These are phyloP conservation scores for Epizoanthus fatuus DNA, from an alignment of 92 coral and sea anemone genomes.

Conservation along the genomic window DNA sequence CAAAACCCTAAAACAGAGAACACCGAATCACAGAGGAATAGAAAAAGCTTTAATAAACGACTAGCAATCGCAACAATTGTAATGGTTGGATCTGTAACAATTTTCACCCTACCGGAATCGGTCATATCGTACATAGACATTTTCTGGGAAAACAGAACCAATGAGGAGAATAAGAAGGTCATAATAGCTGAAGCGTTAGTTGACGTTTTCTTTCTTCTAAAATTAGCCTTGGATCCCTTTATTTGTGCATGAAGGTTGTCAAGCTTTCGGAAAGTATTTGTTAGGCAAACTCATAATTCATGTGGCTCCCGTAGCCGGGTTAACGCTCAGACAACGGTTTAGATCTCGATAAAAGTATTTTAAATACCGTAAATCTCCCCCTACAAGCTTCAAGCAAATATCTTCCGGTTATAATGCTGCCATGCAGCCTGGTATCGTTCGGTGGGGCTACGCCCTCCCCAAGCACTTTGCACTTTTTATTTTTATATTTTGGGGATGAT, in stretches of 20 bases:
- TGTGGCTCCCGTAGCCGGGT: background rate
- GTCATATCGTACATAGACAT: constrained; percentile 27
- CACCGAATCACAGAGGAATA: background rate
- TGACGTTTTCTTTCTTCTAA: constrained; percentile 33
- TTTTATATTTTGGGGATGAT: too few relatives aligned
- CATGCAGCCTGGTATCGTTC: too few relatives aligned
- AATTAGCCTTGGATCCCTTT: constrained; percentile 31
- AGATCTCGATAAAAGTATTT: too few relatives aligned
- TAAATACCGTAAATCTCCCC: too few relatives aligned
- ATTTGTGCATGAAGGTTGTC: constrained; percentile 36
- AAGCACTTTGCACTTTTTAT: too few relatives aligned
- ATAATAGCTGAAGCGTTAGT: constrained; percentile 25
- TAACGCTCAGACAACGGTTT: too few relatives aligned
- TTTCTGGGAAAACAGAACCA: constrained; percentile 11
- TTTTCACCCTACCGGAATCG: constrained; percentile 35
- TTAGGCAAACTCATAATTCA: background rate
- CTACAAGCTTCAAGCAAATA: too few relatives aligned
- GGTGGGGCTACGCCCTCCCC: too few relatives aligned
- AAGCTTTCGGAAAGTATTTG: background rate
- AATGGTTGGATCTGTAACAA: constrained; percentile 14
- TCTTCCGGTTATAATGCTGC: too few relatives aligned
- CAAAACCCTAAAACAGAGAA: background rate
- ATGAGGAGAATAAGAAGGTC: background rate
- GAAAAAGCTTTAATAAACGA: constrained; percentile 18
- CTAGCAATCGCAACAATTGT: constrained; percentile 27